Evolutionary conservation across 2,797 vertebrate genomes (phyloP).

Genomic region (Poecilia wingei): DNA sequence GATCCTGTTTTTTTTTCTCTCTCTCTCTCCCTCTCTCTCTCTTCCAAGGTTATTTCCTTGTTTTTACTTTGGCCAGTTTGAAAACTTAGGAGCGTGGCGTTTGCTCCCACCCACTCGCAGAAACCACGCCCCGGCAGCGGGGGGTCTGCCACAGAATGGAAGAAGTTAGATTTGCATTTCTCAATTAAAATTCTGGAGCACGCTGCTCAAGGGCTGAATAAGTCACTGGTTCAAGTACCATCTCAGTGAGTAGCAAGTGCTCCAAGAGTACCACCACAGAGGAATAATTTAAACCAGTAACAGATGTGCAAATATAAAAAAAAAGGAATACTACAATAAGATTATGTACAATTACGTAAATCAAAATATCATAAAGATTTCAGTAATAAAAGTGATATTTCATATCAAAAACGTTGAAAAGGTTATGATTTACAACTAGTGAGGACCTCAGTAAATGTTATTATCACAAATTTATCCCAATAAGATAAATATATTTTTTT

Average conservation of each 20-base stretch:
- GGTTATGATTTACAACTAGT: background rate
- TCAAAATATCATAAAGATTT: background rate
- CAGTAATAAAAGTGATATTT: background rate
- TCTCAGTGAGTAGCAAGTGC: background rate
- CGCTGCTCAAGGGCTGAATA: slow-evolving; percentile 20
- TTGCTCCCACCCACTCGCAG: slow-evolving; percentile 16
- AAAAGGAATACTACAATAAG: background rate
- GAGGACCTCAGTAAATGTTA: background rate
- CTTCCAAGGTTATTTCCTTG: slow-evolving; percentile 45
- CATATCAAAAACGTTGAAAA: background rate
- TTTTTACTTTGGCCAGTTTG: slow-evolving; percentile 61
- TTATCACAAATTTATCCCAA: background rate
- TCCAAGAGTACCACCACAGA: background rate
- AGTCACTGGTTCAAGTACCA: background rate
- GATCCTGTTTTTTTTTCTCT: background rate
- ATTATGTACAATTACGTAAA: background rate
- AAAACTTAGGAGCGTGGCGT: slow-evolving; percentile 67
- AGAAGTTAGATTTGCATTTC: slow-evolving; percentile 53
- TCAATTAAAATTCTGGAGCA: slow-evolving; percentile 42
- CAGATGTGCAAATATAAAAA: background rate
- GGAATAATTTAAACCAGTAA: background rate
- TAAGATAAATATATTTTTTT: background rate
- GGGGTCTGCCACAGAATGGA: slow-evolving; percentile 17
- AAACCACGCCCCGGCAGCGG: slow-evolving; percentile 61
- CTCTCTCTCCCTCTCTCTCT: background rate